Evolutionary conservation across 2,888 invertebrate genomes (phyloP).

Genomic region (Melitaea athalia): DNA sequence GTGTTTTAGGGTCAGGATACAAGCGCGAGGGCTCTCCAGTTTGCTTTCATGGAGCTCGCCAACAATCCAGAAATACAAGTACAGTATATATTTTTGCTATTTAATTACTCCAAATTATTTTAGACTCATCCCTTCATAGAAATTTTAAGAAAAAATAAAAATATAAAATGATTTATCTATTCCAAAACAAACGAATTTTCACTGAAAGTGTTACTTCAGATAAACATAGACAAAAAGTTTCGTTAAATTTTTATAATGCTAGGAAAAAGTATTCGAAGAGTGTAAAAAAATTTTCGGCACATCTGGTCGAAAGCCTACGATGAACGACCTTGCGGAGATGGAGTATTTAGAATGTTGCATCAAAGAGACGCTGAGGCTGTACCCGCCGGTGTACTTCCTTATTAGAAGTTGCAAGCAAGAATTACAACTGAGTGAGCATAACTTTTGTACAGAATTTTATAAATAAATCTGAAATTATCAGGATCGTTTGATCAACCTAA

Average conservation of each 20-base stretch:
- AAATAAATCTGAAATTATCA: not conserved
- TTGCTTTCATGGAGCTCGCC: constrained; percentile 70
- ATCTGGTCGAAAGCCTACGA: constrained; percentile 83
- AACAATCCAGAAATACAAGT: constrained; percentile 62
- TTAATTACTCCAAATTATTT: not conserved
- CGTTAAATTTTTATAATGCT: not conserved
- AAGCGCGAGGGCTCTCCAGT: constrained; percentile 68
- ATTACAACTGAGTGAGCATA: constrained; percentile 79
- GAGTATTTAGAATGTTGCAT: constrained; percentile 86
- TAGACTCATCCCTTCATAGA: not conserved
- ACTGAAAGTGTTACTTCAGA: no score
- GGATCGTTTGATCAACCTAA: no score
- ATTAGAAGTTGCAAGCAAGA: constrained; percentile 81
- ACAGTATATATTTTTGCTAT: not conserved
- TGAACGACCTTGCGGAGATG: constrained; percentile 84
- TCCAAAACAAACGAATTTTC: no score
- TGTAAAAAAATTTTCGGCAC: constrained; percentile 23
- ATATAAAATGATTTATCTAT: no score
- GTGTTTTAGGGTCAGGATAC: constrained; percentile 78
- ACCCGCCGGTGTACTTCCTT: constrained; percentile 86
- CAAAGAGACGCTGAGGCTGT: constrained; percentile 63
- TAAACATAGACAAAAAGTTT: no score
- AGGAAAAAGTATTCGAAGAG: constrained; percentile 28
- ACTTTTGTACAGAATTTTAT: not conserved
- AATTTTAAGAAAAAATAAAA: no score